Conservation (phyloP, 1,140 invertebrate species). For the Hesperophylax magnus region DNA sequence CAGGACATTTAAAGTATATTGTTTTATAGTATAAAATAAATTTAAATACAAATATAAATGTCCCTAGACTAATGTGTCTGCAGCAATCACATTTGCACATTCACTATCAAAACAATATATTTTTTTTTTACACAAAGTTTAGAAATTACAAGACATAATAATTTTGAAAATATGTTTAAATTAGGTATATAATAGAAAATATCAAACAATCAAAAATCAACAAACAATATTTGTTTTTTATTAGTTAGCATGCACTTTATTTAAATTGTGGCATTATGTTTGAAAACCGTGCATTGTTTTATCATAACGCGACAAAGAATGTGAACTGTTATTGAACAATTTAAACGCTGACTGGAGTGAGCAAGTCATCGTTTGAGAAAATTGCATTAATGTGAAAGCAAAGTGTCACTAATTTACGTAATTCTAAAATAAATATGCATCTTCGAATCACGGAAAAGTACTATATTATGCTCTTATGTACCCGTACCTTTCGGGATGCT, state of each 20-base stretch:
- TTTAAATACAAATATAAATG: no score
- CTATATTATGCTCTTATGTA: neutral
- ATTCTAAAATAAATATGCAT: conserved; percentile 57
- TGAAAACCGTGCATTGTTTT: neutral
- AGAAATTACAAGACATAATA: no score
- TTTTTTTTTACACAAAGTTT: no score
- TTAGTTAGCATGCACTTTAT: neutral
- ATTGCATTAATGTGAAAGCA: neutral
- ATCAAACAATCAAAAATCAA: no score
- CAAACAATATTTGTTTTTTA: no score
- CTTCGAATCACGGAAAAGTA: conserved; percentile 45
- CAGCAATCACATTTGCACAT: no score
- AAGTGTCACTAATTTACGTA: conserved; percentile 53
- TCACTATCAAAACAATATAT: no score
- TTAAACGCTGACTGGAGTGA: conserved; percentile 2
- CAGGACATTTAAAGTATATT: no score
- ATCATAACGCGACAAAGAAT: conserved; percentile 1
- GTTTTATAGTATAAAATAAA: no score
- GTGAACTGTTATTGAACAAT: neutral
- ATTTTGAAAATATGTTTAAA: no score
- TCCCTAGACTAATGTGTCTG: no score
- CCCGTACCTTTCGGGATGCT: neutral
- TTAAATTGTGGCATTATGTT: neutral
- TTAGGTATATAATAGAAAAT: no score
- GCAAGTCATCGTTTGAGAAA: conserved; percentile 17